A percentile compares a stretch with the other conserved stretches of the same genome.
phyloP scores from a whole-genome alignment of 2,888 invertebrate species.

The Hypselothyrea guttata region DNA sequence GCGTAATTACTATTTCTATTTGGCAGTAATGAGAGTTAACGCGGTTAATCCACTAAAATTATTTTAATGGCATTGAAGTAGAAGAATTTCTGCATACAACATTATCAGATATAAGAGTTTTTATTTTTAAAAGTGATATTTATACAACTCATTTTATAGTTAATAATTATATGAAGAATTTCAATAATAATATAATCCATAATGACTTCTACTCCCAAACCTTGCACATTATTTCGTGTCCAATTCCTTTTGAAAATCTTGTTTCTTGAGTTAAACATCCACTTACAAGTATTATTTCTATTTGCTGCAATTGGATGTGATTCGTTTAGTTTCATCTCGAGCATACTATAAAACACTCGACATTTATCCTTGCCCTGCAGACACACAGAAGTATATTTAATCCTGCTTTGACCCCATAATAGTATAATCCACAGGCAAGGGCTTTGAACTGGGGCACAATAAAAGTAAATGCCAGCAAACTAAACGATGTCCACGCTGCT shows the following conservation, averaged over 20 bases:
- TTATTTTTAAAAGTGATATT: no score
- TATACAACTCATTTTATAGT: no score
- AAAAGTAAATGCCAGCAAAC: conserved; percentile 50
- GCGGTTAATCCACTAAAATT: no score
- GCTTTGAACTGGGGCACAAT: conserved; percentile 50
- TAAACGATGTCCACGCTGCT: conserved; percentile 28
- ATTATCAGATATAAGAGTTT: no score
- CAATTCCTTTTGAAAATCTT: not conserved
- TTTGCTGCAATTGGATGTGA: conserved; percentile 30
- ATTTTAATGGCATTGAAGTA: not conserved
- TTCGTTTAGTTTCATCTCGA: conserved; percentile 1
- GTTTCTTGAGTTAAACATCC: conserved; percentile 10
- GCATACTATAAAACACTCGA: not conserved
- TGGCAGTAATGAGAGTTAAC: no score
- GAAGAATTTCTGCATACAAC: not conserved
- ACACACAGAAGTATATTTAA: conserved; percentile 8
- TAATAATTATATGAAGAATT: no score
- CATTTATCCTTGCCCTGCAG: conserved; percentile 14
- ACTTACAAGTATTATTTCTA: conserved; percentile 30
- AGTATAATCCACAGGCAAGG: conserved; percentile 27
- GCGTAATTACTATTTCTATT: no score
- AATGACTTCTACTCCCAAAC: not conserved
- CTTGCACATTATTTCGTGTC: not conserved
- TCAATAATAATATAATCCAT: no score
- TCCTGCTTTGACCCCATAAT: conserved; percentile 16